These are phyloP conservation scores for Pemphigus obesinymphae DNA, from an alignment of 1,140 invertebrate species.

Conservation along the genomic window DNA sequence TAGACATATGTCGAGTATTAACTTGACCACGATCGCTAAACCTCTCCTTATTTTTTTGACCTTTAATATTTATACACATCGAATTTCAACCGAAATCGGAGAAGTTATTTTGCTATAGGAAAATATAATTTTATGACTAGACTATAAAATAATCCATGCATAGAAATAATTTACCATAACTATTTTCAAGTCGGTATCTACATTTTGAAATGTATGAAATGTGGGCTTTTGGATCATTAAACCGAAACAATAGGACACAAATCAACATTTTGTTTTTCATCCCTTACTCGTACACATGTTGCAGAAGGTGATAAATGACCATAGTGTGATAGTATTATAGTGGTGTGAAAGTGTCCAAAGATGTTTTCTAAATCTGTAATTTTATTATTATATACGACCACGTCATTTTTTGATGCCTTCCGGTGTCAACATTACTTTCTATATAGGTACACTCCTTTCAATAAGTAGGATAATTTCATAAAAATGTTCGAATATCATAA, in stretches of 20 bases:
- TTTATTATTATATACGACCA: not conserved
- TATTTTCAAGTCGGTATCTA: not conserved
- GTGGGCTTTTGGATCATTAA: not conserved
- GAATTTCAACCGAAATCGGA: not conserved
- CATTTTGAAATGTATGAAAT: not conserved
- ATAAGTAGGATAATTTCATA: not conserved
- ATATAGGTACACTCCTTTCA: not conserved
- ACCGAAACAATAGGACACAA: not conserved
- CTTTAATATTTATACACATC: not conserved
- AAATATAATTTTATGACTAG: too few relatives aligned
- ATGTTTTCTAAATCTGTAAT: not conserved
- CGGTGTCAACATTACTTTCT: constrained; percentile 14
- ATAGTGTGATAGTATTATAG: not conserved
- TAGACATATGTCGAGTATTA: not conserved
- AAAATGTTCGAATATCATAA: not conserved
- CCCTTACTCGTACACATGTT: not conserved
- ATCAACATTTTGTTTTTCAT: not conserved
- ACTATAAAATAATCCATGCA: too few relatives aligned
- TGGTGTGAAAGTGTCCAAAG: not conserved
- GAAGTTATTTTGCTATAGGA: too few relatives aligned
- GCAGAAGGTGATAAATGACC: not conserved
- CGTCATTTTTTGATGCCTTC: not conserved
- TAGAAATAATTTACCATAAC: too few relatives aligned
- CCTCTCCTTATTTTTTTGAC: not conserved
- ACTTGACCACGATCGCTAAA: not conserved